phyloP scores from a whole-genome alignment of 2,888 invertebrate genomes.

The Lypha dubia region DNA sequence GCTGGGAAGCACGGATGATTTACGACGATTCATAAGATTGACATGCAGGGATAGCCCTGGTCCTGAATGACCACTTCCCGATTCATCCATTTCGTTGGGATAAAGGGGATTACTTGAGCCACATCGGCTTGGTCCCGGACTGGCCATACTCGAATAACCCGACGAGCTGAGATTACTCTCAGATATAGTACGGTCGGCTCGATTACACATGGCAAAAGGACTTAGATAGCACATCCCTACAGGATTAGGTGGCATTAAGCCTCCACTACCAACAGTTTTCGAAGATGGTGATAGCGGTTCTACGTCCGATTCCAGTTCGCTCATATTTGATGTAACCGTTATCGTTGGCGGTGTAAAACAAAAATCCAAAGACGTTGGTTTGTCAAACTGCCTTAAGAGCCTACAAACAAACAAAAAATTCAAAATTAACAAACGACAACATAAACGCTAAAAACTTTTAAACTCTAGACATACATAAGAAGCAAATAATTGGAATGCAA shows the following conservation, averaged over 20 bases:
- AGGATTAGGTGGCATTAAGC: slow-evolving; percentile 80
- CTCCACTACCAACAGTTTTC: slow-evolving; percentile 81
- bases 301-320: slow-evolving; percentile 89
- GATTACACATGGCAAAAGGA: slow-evolving; percentile 89
- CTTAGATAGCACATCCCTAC: slow-evolving; percentile 89
- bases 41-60: slow-evolving; percentile 76
- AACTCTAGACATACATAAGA: slow-evolving; percentile 18
- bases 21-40: slow-evolving; percentile 85
- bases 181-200: slow-evolving; percentile 90
- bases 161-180: slow-evolving; percentile 93
- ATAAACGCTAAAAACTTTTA: neutral
- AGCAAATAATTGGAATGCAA: slow-evolving; percentile 59
- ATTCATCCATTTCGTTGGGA: slow-evolving; percentile 90
- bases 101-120: slow-evolving; percentile 92
- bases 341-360: slow-evolving; percentile 88
- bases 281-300: slow-evolving; percentile 87
- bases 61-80: slow-evolving; percentile 84
- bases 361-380: slow-evolving; percentile 86
- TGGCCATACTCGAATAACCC: slow-evolving; percentile 93
- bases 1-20: slow-evolving; percentile 87
- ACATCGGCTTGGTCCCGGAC: slow-evolving; percentile 91
- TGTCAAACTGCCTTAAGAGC: slow-evolving; percentile 87
- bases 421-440: neutral
- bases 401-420: slow-evolving; percentile 80
- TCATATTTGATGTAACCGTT: slow-evolving; percentile 90